Conservation (phyloP, 2,113 vertebrate genomes). For the Paramisgurnus dabryanus region DNA sequence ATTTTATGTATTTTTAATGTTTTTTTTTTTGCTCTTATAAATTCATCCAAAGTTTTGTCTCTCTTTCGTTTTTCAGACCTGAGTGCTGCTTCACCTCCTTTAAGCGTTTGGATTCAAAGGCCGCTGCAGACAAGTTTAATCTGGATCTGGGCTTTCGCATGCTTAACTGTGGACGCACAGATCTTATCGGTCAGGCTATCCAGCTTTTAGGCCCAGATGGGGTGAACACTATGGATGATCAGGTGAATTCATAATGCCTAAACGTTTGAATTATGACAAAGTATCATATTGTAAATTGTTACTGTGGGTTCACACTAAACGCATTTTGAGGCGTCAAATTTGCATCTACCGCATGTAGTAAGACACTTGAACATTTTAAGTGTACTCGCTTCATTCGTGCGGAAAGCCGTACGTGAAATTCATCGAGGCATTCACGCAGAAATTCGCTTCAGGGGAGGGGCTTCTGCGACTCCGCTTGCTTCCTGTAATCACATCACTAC, state of each 20-base stretch:
- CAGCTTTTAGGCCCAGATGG: slow-evolving; percentile 81
- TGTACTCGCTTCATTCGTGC: too few relatives aligned
- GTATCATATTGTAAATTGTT: too few relatives aligned
- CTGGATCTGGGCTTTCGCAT: slow-evolving; percentile 92
- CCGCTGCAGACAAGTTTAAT: slow-evolving; percentile 84
- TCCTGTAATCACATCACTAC: too few relatives aligned
- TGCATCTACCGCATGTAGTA: too few relatives aligned
- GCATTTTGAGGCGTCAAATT: too few relatives aligned
- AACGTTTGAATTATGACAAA: not conserved
- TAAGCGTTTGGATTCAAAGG: slow-evolving; percentile 82
- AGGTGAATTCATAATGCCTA: slow-evolving; percentile 72
- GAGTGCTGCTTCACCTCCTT: slow-evolving; percentile 88
- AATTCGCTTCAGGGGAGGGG: too few relatives aligned
- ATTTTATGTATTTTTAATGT: not conserved
- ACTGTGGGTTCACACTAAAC: too few relatives aligned
- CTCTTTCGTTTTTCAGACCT: slow-evolving; percentile 68
- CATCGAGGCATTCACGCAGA: too few relatives aligned
- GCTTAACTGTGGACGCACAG: slow-evolving; percentile 88
- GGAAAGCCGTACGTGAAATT: too few relatives aligned
- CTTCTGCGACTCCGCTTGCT: too few relatives aligned
- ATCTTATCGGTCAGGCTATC: slow-evolving; percentile 85
- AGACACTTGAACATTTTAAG: too few relatives aligned
- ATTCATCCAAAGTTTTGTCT: not conserved
- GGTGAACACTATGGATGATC: slow-evolving; percentile 88
- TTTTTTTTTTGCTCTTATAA: not conserved